phyloP scores from a whole-genome alignment of 2,797 vertebrate species.

The Oreochromis mossambicus region DNA sequence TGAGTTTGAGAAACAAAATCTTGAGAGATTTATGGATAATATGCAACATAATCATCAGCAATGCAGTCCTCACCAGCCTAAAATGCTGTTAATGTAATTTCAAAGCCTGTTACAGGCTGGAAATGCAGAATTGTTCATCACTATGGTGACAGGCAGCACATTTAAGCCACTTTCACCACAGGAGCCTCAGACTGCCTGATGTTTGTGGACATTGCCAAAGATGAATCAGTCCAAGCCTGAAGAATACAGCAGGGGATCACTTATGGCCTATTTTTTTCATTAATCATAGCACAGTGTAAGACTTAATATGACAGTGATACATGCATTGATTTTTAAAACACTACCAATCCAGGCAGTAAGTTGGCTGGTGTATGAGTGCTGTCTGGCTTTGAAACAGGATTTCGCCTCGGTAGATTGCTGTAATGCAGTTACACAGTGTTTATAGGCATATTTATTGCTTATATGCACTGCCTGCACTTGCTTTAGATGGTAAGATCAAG shows the following conservation, averaged over 20 bases:
- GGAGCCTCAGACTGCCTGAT: conserved; percentile 13
- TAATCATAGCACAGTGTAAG: background rate
- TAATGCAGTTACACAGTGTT: background rate
- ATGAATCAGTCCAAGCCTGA: conserved; percentile 1
- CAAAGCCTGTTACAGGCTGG: background rate
- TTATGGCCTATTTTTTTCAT: background rate
- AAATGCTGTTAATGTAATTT: background rate
- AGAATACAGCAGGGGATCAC: background rate
- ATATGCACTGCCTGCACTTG: background rate
- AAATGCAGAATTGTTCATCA: conserved; percentile 16
- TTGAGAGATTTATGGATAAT: background rate
- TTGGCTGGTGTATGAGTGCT: background rate
- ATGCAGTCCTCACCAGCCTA: background rate
- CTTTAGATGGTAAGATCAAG: background rate
- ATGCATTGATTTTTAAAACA: background rate
- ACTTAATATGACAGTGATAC: background rate
- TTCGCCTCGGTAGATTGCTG: background rate
- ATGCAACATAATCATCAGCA: background rate
- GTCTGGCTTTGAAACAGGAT: background rate
- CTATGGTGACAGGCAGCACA: conserved; percentile 27
- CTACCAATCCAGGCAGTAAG: background rate
- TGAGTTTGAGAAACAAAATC: background rate
- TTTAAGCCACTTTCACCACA: conserved; percentile 6
- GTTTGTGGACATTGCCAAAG: background rate
- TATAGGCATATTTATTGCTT: background rate